Base-by-base conservation (phyloP, 1,140 invertebrate species). In the Nilaparvata lugens region DNA sequence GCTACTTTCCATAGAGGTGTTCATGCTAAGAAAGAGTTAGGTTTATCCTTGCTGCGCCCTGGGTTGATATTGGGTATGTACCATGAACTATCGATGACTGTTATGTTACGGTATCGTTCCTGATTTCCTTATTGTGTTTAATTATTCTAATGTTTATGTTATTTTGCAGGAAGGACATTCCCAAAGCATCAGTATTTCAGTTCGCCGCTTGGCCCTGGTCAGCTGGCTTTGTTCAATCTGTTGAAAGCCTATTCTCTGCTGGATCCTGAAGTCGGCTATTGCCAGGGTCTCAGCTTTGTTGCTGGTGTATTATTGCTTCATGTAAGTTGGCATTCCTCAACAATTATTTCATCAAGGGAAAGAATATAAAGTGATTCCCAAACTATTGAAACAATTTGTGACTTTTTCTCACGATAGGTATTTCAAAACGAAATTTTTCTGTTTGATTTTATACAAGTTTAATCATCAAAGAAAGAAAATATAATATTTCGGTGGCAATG, bases 211-310 rank as follows among this genome's bases (percentile, higher is more conserved):
- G 94, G 92, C 0, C 83, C 91, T 3, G 95, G 95, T 0, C 95
- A 97, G 73, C 75, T 97, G 58, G 87, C 92, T 0, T 75, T 98
- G 1, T 98, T 96, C 72, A 97, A 97, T 77, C 74, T 97, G 6
- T 76, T 98, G 0, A 97, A 98, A 75, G 95, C 95, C 0, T 98
- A 97, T 72, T 97, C 94, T 0, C 77, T 98, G 6, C 73, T 96
- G 7, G 95, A 98, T 74, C 85, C 87, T 13, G 92, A 97, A 73
- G 88, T 98, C 5, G 94, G 93, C 0, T 98, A 98, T 75, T 95
- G 93, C 66, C 95, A 98, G 74, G 95, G 95, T 0, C 79, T 97
- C 4, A 94, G 92, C 69, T 98, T 97, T 70, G 91, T 98, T 14
- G 94, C 92, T 63, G 95, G 93, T 9, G 84, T 97, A 4, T 76